phyloP scores from a whole-genome alignment of 2,113 vertebrate genomes.

The Maccullochella peelii region DNA sequence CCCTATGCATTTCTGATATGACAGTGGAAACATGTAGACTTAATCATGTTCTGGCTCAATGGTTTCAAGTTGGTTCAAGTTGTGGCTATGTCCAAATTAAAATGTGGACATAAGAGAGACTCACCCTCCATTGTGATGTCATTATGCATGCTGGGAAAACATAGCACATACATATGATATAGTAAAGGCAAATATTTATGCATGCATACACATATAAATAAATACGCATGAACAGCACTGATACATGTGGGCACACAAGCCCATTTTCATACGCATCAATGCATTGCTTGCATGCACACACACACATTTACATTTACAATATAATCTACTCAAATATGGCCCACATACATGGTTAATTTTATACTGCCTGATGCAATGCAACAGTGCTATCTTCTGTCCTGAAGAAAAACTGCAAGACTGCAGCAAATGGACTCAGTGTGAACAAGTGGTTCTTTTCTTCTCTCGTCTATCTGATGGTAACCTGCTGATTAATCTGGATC shows the following conservation, averaged over 20 bases:
- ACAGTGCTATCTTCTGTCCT: constrained; percentile 73
- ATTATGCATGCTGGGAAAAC: constrained; percentile 17
- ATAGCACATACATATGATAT: constrained; percentile 5
- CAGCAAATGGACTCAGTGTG: constrained; percentile 58
- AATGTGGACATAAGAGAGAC: not conserved
- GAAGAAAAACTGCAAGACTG: constrained; percentile 57
- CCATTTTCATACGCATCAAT: constrained; percentile 6
- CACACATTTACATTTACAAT: constrained; percentile 19
- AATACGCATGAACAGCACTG: constrained; percentile 2
- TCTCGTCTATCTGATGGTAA: constrained; percentile 10
- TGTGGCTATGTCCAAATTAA: not conserved
- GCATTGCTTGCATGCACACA: not conserved
- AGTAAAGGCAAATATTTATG: not conserved
- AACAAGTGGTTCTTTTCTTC: constrained; percentile 50
- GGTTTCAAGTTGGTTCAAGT: constrained; percentile 10
- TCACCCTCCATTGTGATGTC: not conserved
- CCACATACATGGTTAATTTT: constrained; percentile 19
- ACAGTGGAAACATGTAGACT: constrained; percentile 1
- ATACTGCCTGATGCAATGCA: constrained; percentile 41
- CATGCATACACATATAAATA: constrained; percentile 5
- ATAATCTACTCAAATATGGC: constrained; percentile 29
- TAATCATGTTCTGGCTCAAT: constrained; percentile 4
- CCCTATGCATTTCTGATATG: not conserved
- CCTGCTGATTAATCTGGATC: constrained; percentile 55
- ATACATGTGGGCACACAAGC: constrained; percentile 13